These are phyloP conservation scores for Gobiocypris rarus DNA, from an alignment of 2,113 vertebrate species.

Conservation along the genomic window DNA sequence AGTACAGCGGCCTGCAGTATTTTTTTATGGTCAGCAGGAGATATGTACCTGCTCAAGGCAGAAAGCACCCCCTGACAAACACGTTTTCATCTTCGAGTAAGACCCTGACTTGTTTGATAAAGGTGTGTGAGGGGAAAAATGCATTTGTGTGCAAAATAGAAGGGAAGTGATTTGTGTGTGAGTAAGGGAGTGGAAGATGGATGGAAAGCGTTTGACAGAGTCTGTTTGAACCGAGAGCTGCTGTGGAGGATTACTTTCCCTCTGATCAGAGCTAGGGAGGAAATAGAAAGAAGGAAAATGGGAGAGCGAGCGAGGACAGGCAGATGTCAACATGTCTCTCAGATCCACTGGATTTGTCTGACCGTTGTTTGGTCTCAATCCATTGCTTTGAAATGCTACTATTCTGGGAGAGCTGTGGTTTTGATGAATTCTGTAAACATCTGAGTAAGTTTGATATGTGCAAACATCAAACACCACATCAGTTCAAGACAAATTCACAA, in stretches of 20 bases:
- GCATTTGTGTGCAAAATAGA: background rate
- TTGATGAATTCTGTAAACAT: slow-evolving; percentile 28
- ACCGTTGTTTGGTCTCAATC: slow-evolving; percentile 61
- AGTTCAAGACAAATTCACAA: background rate
- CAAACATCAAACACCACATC: background rate
- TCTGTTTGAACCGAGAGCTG: slow-evolving; percentile 57
- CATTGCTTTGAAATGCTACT: slow-evolving; percentile 65
- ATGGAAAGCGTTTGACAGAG: slow-evolving; percentile 14
- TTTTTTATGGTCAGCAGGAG: background rate
- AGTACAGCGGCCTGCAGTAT: background rate
- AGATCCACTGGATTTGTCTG: slow-evolving; percentile 66
- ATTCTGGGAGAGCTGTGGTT: slow-evolving; percentile 41
- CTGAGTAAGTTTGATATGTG: background rate
- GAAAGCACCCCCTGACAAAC: slow-evolving; percentile 19
- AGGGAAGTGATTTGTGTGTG: slow-evolving; percentile 18
- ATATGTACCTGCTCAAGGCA: slow-evolving; percentile 2
- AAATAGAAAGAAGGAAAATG: slow-evolving; percentile 37
- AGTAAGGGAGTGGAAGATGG: slow-evolving; percentile 25
- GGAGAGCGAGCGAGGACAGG: slow-evolving; percentile 51
- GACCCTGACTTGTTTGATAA: slow-evolving; percentile 18
- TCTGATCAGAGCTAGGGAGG: slow-evolving; percentile 62
- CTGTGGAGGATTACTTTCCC: slow-evolving; percentile 63
- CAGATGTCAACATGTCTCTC: slow-evolving; percentile 71
- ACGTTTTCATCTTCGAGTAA: slow-evolving; percentile 6
- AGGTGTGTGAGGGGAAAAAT: slow-evolving; percentile 6